Conservation (phyloP, 2,888 invertebrate species). For the Amiota minor region DNA sequence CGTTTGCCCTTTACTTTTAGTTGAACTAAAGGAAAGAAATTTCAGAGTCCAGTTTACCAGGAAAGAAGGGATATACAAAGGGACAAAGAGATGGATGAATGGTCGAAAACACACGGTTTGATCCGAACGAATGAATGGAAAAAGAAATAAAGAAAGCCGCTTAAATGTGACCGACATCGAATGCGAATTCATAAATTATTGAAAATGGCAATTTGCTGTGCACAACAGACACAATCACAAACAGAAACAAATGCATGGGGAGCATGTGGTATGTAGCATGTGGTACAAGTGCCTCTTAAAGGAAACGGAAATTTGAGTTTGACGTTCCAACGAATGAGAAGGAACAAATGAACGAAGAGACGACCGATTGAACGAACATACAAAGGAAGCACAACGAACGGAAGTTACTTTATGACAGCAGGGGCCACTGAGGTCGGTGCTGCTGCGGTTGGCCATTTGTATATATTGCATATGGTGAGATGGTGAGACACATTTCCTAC, state of each 20-base stretch:
- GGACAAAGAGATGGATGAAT: neutral
- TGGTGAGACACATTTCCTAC: constrained; percentile 11
- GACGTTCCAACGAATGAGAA: constrained; percentile 23
- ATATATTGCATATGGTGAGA: constrained; percentile 7
- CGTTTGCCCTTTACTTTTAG: neutral
- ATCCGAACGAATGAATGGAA: neutral
- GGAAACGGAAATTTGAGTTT: constrained; percentile 37
- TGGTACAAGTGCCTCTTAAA: constrained; percentile 21
- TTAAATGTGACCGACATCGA: constrained; percentile 40
- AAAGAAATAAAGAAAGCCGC: constrained; percentile 5
- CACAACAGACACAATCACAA: constrained; percentile 22
- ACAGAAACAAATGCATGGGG: neutral
- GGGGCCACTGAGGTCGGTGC: neutral
- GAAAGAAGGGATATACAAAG: neutral
- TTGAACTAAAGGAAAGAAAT: neutral
- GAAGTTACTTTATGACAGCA: constrained; percentile 32
- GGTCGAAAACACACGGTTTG: neutral
- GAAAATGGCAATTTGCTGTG: constrained; percentile 44
- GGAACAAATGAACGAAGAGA: neutral
- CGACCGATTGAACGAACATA: too few relatives aligned
- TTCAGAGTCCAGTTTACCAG: neutral
- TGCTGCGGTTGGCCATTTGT: constrained; percentile 24
- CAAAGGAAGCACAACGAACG: constrained; percentile 26
- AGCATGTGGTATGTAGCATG: neutral
- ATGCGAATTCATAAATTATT: constrained; percentile 47